phyloP scores from a whole-genome alignment of 2,797 vertebrate species.

The Manis javanica region DNA sequence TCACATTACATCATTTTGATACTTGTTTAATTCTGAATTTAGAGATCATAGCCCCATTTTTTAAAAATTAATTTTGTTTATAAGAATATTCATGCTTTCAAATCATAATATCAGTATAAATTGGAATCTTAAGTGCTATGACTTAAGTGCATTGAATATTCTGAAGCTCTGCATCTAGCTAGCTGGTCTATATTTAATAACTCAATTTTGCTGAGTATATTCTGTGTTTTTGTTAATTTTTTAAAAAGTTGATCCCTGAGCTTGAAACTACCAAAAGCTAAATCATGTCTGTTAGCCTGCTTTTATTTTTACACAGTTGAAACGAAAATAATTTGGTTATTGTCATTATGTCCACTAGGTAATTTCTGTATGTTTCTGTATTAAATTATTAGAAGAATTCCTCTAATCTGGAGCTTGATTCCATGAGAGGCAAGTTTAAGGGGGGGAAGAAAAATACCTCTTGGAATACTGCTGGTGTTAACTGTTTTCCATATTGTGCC shows the following conservation, averaged over 20 bases:
- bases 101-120: neutral
- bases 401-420: neutral
- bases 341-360: neutral
- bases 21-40: conserved; percentile 16
- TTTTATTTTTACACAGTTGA: neutral
- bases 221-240: neutral
- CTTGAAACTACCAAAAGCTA: neutral
- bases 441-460: neutral
- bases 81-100: neutral
- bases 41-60: neutral
- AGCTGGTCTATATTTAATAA: neutral
- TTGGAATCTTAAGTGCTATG: neutral
- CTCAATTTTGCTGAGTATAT: neutral
- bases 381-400: neutral
- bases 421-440: neutral
- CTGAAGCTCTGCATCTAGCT: neutral
- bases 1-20: conserved; percentile 29
- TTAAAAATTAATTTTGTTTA: neutral
- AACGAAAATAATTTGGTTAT: neutral
- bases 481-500: neutral
- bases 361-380: neutral
- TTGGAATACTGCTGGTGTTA: neutral
- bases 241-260: neutral
- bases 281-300: neutral
- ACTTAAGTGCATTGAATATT: neutral